Conservation (phyloP, 2,888 invertebrate species). For the Pristionchus entomophagus region DNA sequence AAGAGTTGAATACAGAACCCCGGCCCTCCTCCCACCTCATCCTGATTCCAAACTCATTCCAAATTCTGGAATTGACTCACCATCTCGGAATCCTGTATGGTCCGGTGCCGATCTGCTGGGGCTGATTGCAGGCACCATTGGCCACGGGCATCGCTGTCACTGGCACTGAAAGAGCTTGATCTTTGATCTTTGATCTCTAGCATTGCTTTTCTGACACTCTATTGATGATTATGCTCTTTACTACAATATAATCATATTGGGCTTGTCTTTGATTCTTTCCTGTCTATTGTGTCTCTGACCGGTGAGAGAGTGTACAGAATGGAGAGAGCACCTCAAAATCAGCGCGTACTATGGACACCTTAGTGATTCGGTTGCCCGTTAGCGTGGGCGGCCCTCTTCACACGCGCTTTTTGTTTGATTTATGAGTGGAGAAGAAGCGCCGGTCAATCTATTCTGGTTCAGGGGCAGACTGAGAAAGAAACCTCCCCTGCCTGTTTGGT, state of each 20-base stretch:
- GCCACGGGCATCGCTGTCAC: conserved; percentile 35
- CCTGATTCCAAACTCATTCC: no score
- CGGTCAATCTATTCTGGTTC: not conserved
- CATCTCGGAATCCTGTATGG: conserved; percentile 76
- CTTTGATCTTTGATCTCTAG: not conserved
- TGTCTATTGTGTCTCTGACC: not conserved
- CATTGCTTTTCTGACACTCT: no score
- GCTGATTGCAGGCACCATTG: conserved; percentile 64
- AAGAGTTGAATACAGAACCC: no score
- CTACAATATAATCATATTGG: not conserved
- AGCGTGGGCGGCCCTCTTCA: not conserved
- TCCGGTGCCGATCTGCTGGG: conserved; percentile 75
- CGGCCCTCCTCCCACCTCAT: no score
- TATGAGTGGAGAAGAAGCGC: not conserved
- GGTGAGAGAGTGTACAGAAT: not conserved
- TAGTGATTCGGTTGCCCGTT: not conserved
- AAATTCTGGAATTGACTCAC: conserved; percentile 50
- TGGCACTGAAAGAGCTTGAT: not conserved
- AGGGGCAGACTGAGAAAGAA: not conserved
- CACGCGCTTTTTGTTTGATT: conserved; percentile 31
- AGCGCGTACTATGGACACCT: not conserved
- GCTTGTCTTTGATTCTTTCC: not conserved
- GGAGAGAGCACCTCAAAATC: not conserved
- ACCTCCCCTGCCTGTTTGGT: not conserved
- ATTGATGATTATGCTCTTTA: not conserved